Base-by-base conservation (phyloP, 1,140 invertebrate species). In the Diachasmimorpha longicaudata region DNA sequence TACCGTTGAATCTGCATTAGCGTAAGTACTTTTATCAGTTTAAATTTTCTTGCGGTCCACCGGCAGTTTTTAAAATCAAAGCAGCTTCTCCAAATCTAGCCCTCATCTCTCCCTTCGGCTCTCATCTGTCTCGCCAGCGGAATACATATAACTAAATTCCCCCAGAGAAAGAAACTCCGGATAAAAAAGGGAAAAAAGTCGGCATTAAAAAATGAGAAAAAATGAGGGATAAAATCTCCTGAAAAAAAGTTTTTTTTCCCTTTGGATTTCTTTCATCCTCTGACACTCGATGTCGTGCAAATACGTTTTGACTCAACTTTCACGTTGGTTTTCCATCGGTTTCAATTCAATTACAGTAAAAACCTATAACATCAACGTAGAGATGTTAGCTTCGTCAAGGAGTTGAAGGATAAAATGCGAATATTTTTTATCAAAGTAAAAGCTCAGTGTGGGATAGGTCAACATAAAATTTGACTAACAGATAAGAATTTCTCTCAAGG, bases 281-380 rank as follows among this genome's bases (percentile, higher is more conserved):
- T 31, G 52, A 19, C 52, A 16, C 52, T 58, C 52, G 52, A 58
- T 58, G 16, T n/a, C 52, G 52, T 58, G 52, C n/a, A 58, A 58
- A 58, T 58, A 58, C 52, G 52, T 58, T 58, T 58, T 58, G 52
- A 58, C 52, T 58, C n/a, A 58, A 58, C n/a, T 58, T 58, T 21
- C 52, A 58, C 52, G 52, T 58, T 58, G 52, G 19, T 58, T 21
- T 58, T 58, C 8, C 14, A 16, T 58, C 52, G 52, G 52, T 58
- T 58, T 58, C 52, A 58, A 58, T 58, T 58, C 52, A 58, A 58
- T 58, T 58, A 58, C 52, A 21, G 52, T 58, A 58, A 58, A 58
- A 58, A 58, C 52, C 52, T 21, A 58, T 58, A 58, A 58, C 52
- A 58, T 58, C n/a, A 58, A 5, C 52, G n/a, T 10, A 9, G 52